phyloP scores from a whole-genome alignment of 30 jellyfish, hydroid and myxozoan species.

The Morbakka virulenta region DNA sequence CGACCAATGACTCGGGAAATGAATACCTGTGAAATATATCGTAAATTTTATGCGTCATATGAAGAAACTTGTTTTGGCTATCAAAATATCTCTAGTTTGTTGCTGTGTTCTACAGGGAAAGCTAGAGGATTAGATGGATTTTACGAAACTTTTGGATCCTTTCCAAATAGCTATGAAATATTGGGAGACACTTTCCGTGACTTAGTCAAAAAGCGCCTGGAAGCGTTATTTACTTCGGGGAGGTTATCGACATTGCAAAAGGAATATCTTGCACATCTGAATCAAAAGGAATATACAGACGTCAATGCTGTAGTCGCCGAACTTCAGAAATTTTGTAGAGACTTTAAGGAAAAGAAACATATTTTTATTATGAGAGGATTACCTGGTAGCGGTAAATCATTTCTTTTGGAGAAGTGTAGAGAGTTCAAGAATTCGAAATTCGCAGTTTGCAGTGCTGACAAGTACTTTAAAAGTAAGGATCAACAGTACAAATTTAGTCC shows the following conservation, averaged over 20 bases:
- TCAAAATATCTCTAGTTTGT: constrained; percentile 47
- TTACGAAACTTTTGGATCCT: constrained; percentile 32
- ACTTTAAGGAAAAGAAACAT: not conserved
- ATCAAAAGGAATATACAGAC: not conserved
- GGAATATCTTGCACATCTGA: not conserved
- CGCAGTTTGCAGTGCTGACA: constrained; percentile 87
- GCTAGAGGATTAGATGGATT: constrained; percentile 78
- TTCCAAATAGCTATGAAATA: not conserved
- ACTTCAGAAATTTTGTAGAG: too few relatives aligned
- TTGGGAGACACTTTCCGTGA: not conserved
- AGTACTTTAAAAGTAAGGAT: constrained; percentile 42
- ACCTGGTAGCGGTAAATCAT: constrained; percentile 97
- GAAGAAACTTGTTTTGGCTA: constrained; percentile 60
- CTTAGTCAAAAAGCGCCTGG: not conserved
- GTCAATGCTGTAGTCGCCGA: not conserved
- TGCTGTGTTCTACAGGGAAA: constrained; percentile 81
- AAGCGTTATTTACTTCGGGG: not conserved
- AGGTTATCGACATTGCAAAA: not conserved
- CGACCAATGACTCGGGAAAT: constrained; percentile 69
- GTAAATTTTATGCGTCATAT: constrained; percentile 37
- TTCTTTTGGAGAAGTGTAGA: not conserved
- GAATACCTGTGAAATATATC: constrained; percentile 33
- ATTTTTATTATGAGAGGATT: constrained; percentile 83
- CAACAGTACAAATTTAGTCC: constrained; percentile 50
- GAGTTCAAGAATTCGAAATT: constrained; percentile 13